Percentiles rank a stretch among this genome's conserved stretches.
phyloP scores from a whole-genome alignment of 1,140 invertebrate genomes.

The Harlomillsia oculata region DNA sequence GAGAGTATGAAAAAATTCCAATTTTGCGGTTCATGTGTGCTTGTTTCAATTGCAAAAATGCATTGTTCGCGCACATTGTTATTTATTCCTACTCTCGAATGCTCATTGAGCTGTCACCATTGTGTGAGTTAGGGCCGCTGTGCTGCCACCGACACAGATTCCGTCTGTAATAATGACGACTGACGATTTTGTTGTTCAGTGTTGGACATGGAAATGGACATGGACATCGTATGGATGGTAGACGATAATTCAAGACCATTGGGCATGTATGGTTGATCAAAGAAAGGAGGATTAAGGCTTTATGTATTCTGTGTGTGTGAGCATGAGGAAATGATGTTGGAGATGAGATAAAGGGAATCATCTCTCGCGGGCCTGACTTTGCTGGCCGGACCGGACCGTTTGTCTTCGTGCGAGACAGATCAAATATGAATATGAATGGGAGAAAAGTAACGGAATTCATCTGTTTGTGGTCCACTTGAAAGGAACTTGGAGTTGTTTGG shows the following conservation, averaged over 20 bases:
- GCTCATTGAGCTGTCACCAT: not conserved
- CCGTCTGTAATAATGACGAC: not conserved
- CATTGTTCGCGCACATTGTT: not conserved
- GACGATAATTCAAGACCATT: not conserved
- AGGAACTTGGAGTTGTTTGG: no score
- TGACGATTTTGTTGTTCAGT: not conserved
- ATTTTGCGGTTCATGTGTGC: not conserved
- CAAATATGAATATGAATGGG: no score
- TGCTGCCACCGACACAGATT: not conserved
- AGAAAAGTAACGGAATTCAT: no score
- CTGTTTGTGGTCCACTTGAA: no score
- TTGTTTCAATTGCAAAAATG: not conserved
- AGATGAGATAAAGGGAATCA: no score
- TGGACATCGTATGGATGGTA: no score
- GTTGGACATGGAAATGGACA: conserved; percentile 1
- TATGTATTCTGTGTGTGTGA: no score
- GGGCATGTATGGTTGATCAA: not conserved
- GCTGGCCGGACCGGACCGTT: no score
- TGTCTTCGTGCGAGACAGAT: no score
- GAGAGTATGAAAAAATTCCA: not conserved
- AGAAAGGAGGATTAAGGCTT: no score
- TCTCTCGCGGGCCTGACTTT: no score
- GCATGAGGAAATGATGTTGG: no score
- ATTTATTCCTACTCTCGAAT: not conserved
- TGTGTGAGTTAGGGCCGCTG: not conserved